Conservation (phyloP, 2,888 invertebrate species). For the Erynnis tages region DNA sequence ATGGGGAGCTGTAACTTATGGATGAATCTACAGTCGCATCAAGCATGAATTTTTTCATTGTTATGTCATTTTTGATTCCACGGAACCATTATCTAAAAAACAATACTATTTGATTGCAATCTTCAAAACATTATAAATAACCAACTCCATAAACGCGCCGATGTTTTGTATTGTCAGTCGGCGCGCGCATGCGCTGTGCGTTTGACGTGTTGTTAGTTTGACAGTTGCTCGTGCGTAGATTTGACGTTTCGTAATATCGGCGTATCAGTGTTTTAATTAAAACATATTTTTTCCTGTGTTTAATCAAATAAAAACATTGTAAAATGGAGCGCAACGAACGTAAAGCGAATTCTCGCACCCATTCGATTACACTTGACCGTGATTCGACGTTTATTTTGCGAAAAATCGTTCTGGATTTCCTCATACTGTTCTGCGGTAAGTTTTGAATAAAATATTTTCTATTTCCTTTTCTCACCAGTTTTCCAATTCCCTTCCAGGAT, state of each 20-base stretch:
- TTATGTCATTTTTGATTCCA: no score
- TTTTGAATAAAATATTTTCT: conserved; percentile 35
- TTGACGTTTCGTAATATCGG: conserved; percentile 62
- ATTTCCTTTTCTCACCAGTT: no score
- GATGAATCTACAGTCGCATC: no score
- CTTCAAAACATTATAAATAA: conserved; percentile 8
- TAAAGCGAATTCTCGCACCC: conserved; percentile 61
- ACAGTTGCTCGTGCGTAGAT: conserved; percentile 36
- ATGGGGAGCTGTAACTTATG: no score
- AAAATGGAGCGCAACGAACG: conserved; percentile 72
- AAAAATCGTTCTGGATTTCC: conserved; percentile 85
- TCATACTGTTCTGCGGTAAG: conserved; percentile 86
- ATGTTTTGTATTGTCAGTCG: conserved; percentile 47
- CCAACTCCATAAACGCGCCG: conserved; percentile 36
- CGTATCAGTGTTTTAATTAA: conserved; percentile 43
- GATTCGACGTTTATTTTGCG: conserved; percentile 81
- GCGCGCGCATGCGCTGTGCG: conserved; percentile 71
- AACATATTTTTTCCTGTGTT: conserved; percentile 37
- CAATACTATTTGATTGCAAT: no score
- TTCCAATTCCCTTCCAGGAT: no score
- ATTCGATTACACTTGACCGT: conserved; percentile 76
- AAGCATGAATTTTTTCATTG: no score
- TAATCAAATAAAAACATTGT: conserved; percentile 35
- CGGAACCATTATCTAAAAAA: no score
- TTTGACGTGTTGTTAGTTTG: conserved; percentile 52